Base-by-base conservation (phyloP, 2,113 vertebrate genomes). In the Nothoprocta pentlandii region DNA sequence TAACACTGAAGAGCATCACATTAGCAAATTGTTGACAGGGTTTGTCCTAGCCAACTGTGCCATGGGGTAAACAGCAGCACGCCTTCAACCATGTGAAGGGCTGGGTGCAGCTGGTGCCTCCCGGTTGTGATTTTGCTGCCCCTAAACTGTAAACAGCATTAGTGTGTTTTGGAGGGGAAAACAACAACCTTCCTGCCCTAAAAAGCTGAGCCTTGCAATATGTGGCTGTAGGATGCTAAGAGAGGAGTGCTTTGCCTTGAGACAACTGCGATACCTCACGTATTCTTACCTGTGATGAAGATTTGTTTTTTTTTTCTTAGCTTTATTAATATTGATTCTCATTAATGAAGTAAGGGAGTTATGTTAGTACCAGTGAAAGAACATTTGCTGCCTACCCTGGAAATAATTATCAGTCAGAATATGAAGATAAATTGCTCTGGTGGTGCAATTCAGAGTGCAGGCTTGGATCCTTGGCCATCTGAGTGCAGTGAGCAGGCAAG, bases 401-500 rank as follows among this genome's bases (percentile, higher is more conserved):
- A 47, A 88, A 80, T 61, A 61, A 25, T 56, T 66, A 42, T 42
- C 30, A 61, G 39, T 71, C 32, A 75, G 70, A 78, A 90, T 7
- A 30, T 4, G n/a, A 63, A 36, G n/a, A 89, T 19, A 58, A 59
- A n/a, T 51, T 26, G 17, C 39, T 64, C 36, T 13, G 34, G 7
- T 58, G 41, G 34, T 41, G 36, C 51, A 30, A 14, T 54, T 77
- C 21, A 12, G 53, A 59, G 53, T 42, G 17, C 36, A 34, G 53
- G 26, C 51, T 71, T 16, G 28, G 54, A 17, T 56, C 36, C 25
- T 92, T 80, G 23, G 4, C 20, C 0, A 0, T 19, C 1, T 0
- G 28, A 30, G 12, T 25, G 22, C 16, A 62, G 44, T 28, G 39
- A 0, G 0, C n/a, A 82, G 91, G 21, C 36, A 80, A 2, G 0